A percentile compares a stretch with the other conserved stretches of the same genome.
Conservation (phyloP, 1,140 invertebrate species). For the Philopotamus ludificatus region DNA sequence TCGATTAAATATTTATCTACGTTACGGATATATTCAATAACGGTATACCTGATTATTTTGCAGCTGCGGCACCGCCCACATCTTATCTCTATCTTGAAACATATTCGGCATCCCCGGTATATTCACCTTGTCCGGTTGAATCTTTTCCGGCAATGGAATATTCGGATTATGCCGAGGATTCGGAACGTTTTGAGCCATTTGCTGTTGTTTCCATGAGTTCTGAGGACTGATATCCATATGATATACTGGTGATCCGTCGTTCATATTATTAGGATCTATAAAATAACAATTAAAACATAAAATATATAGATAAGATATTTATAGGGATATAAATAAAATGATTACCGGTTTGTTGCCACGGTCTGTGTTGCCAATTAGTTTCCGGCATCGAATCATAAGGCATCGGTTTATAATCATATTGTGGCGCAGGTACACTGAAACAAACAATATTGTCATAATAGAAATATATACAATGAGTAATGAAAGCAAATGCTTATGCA, state of each 20-base stretch:
- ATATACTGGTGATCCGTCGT: slow-evolving; percentile 37
- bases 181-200: slow-evolving; percentile 23
- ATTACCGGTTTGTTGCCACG: slow-evolving; percentile 36
- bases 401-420: slow-evolving; percentile 38
- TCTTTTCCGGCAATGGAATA: slow-evolving; percentile 21
- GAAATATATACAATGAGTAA: neutral
- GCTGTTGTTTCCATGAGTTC: slow-evolving; percentile 34
- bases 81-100: slow-evolving; percentile 40
- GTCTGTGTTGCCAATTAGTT: slow-evolving; percentile 35
- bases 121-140: slow-evolving; percentile 29
- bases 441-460: no score
- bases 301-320: neutral
- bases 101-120: slow-evolving; percentile 35
- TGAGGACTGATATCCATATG: slow-evolving; percentile 37
- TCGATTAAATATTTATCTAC: neutral
- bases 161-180: slow-evolving; percentile 24
- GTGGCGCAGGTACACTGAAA: slow-evolving; percentile 31
- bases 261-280: slow-evolving; percentile 17
- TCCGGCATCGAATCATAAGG: slow-evolving; percentile 36
- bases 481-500: neutral
- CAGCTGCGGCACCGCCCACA: slow-evolving; percentile 39
- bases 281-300: neutral
- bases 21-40: neutral
- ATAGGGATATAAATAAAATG: neutral
- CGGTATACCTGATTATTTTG: slow-evolving; percentile 30